Conservation (phyloP, 2,797 vertebrate species). For the Danio tinwini region DNA sequence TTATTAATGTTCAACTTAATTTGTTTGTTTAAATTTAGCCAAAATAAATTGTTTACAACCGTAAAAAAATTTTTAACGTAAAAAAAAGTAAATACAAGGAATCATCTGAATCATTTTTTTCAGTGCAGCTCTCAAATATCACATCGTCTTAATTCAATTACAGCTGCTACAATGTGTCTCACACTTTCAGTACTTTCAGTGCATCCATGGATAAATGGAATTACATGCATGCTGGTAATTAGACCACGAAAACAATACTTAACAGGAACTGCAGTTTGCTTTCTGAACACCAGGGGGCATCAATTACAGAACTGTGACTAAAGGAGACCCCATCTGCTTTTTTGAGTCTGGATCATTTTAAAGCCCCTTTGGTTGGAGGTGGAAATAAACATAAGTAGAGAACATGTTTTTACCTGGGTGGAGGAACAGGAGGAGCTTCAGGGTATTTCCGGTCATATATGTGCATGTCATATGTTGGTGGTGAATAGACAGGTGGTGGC, state of each 20-base stretch:
- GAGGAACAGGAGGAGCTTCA: constrained; percentile 82
- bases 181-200: background rate
- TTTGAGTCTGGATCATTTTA: background rate
- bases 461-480: constrained; percentile 90
- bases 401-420: constrained; percentile 80
- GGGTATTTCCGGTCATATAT: constrained; percentile 84
- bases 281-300: constrained; percentile 49
- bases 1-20: too few species aligned
- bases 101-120: too few species aligned
- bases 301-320: background rate
- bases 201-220: background rate
- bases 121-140: background rate
- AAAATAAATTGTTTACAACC: too few species aligned
- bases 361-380: background rate
- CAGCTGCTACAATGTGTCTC: background rate
- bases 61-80: too few species aligned
- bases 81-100: too few species aligned
- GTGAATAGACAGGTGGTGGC: constrained; percentile 94
- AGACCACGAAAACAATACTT: background rate
- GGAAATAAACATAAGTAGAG: background rate
- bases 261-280: constrained; percentile 7
- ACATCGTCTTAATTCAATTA: constrained; percentile 1
- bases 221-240: background rate
- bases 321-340: constrained; percentile 10
- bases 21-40: too few species aligned